Base-by-base conservation (phyloP, 1,140 invertebrate species). In the Aphis gossypii region DNA sequence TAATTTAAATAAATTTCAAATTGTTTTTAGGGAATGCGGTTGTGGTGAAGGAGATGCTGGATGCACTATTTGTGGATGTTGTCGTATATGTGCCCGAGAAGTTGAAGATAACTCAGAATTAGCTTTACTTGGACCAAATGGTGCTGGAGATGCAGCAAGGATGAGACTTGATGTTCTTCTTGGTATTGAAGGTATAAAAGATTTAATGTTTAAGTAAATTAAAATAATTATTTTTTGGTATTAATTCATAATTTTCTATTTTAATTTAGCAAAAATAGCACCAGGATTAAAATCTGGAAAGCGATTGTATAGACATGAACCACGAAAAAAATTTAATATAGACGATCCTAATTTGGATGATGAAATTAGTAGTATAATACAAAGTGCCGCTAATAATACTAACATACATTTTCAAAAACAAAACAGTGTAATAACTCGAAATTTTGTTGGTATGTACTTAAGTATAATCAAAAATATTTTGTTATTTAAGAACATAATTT, bases 21-120 rank as follows among this genome's bases (percentile, higher is more conserved):
- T 93, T 94, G 94, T 88, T 94, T 95, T 35, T 94, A 98, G 98
- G 94, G 97, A 98, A 95, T 99, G 99, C 96, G 98, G 98, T 4
- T 99, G 99, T 96, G 99, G 99, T 30, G 97, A 98, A 95, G 99
- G 98, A 30, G 99, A 99, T 95, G 97, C 98, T 82, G 98, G 99
- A 0, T 99, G 99, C 95, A 96, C 97, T 3, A 97, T 98, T 94
- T 99, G 99, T 95, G 98, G 99, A 1, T 97, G 98, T 56, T 99
- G 99, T 95, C 95, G 98, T 89, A 96, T 97, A 35, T 99, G 99
- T 95, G 98, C 97, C 1, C 96, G 97, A 51, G 97, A 97, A 95
- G 96, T 96, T 94, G 96, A 96, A 94, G 96, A 97, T 92, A 96
- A 96, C 94, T 96, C 95, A 94, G 95, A 95, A 93, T 95, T 88